Conservation (phyloP, 2,113 vertebrate genomes). For the Catharus fuscescens region DNA sequence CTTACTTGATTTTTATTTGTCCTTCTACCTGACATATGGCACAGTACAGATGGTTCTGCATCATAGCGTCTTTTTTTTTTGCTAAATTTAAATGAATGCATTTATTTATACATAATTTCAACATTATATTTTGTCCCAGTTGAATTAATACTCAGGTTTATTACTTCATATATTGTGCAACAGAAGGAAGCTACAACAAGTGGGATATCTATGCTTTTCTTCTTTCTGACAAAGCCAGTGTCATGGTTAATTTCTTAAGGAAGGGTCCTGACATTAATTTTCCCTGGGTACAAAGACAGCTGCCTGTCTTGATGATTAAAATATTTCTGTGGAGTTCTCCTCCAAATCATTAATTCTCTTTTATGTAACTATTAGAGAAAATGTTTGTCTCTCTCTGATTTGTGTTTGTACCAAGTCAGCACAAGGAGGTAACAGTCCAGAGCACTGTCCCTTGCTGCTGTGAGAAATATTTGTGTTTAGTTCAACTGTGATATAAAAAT, state of each 20-base stretch:
- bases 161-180: not conserved
- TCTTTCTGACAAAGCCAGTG: not conserved
- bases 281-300: not conserved
- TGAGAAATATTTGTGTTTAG: not conserved
- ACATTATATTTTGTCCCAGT: not conserved
- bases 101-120: constrained; percentile 23
- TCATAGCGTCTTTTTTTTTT: not conserved
- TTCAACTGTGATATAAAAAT: not conserved
- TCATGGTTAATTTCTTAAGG: not conserved
- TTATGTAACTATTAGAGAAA: not conserved
- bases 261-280: not conserved
- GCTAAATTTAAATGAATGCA: constrained; percentile 21
- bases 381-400: not conserved
- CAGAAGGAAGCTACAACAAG: not conserved
- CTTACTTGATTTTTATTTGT: not conserved
- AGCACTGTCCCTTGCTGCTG: not conserved
- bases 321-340: not conserved
- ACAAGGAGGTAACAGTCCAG: not conserved
- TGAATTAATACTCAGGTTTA: constrained; percentile 19
- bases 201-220: not conserved
- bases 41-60: constrained; percentile 27
- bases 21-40: constrained; percentile 30
- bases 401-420: not conserved
- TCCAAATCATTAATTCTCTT: not conserved
- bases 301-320: not conserved